Conservation (phyloP, 2,113 vertebrate genomes). For the Sialia sialis region DNA sequence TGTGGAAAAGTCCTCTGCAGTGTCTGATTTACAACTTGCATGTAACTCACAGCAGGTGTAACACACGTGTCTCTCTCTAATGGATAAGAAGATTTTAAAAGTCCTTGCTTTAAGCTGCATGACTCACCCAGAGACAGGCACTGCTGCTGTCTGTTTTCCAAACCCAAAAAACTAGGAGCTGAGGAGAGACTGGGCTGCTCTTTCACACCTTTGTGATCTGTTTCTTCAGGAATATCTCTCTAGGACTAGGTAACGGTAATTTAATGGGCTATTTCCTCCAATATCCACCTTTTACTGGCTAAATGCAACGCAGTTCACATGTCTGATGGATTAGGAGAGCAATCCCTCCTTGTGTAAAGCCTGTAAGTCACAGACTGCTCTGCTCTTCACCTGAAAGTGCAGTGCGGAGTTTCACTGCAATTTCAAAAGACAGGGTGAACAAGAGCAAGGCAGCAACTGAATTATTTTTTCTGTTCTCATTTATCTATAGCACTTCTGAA, state of each 20-base stretch:
- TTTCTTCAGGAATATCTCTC: not conserved
- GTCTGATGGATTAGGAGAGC: not conserved
- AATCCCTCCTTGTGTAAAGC: not conserved
- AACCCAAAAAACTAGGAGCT: not conserved
- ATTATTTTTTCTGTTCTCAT: not conserved
- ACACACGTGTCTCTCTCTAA: not conserved
- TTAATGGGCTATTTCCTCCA: not conserved
- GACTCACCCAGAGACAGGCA: not conserved
- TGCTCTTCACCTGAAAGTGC: not conserved
- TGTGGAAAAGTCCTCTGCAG: not conserved
- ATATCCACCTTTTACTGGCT: not conserved
- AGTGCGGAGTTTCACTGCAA: not conserved
- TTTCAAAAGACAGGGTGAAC: not conserved
- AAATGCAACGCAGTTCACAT: not conserved
- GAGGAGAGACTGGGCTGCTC: not conserved
- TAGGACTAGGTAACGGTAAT: not conserved
- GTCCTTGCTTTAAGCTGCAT: not conserved
- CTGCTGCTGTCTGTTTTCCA: not conserved
- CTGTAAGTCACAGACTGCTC: not conserved
- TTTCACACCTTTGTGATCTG: not conserved
- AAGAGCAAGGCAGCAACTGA: not conserved
- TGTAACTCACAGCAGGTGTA: accelerated
- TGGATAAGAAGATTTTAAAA: not conserved
- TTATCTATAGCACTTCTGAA: not conserved
- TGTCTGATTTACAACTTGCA: not conserved